phyloP scores from a whole-genome alignment of 2,797 vertebrate species.

The Cygnus olor region DNA sequence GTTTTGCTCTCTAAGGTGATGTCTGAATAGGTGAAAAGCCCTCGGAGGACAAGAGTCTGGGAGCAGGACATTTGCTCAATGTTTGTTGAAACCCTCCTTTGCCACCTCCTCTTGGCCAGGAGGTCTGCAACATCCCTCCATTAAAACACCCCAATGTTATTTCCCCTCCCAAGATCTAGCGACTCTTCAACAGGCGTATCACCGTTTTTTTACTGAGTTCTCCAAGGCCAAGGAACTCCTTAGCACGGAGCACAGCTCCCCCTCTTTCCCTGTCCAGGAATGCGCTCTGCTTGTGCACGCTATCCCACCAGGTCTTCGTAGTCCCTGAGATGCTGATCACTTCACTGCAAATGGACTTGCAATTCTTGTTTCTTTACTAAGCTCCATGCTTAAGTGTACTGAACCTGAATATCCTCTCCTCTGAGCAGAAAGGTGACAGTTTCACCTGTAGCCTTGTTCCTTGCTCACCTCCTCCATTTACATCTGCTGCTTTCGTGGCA shows the following conservation, averaged over 20 bases:
- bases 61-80: background rate
- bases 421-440: background rate
- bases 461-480: background rate
- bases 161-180: background rate
- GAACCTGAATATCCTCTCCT: background rate
- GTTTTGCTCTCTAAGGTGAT: background rate
- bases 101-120: background rate
- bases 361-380: background rate
- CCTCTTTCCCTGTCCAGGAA: background rate
- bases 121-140: background rate
- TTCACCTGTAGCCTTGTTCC: background rate
- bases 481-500: background rate
- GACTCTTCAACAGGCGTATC: background rate
- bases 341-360: background rate
- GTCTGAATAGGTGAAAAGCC: background rate
- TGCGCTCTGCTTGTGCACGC: background rate
- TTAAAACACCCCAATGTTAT: background rate
- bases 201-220: background rate
- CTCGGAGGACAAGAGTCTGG: background rate
- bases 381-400: background rate
- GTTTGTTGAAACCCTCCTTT: background rate
- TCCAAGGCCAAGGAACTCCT: background rate
- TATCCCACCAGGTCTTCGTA: background rate
- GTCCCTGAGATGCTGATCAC: background rate
- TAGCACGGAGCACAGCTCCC: background rate